Conservation (phyloP, 2,113 vertebrate genomes). For the Platycercus adscitus region DNA sequence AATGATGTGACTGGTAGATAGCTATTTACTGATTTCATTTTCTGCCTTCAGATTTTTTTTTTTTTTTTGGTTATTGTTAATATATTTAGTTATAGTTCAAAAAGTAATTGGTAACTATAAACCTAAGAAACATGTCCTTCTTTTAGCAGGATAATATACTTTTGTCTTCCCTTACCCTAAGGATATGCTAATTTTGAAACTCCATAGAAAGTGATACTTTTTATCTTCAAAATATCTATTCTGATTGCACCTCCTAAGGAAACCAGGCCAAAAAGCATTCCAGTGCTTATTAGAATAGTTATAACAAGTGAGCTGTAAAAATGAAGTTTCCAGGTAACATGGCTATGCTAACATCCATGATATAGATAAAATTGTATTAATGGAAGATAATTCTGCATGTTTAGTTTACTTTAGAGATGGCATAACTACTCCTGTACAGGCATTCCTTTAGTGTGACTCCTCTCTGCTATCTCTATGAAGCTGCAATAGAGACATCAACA, state of each 20-base stretch:
- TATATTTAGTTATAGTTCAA: background rate
- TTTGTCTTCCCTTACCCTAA: background rate
- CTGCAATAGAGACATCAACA: slow-evolving; percentile 30
- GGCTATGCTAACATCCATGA: background rate
- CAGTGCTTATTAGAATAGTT: background rate
- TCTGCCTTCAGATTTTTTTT: background rate
- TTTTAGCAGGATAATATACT: background rate
- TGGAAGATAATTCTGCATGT: background rate
- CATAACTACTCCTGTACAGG: background rate
- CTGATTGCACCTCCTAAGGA: background rate
- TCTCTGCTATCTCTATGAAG: slow-evolving; percentile 1
- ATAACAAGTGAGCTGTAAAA: background rate
- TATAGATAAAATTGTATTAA: background rate
- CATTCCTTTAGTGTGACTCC: background rate
- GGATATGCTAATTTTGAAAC: background rate
- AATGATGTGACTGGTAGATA: background rate
- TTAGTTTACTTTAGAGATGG: background rate
- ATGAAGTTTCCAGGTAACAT: background rate
- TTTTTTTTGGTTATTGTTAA: background rate
- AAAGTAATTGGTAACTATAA: background rate
- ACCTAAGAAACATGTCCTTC: background rate
- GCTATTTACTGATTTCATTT: background rate
- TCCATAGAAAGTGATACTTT: background rate
- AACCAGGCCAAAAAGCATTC: background rate
- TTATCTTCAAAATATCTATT: background rate